Conservation (phyloP, 2,797 vertebrate genomes). For the Psittacula echo region DNA sequence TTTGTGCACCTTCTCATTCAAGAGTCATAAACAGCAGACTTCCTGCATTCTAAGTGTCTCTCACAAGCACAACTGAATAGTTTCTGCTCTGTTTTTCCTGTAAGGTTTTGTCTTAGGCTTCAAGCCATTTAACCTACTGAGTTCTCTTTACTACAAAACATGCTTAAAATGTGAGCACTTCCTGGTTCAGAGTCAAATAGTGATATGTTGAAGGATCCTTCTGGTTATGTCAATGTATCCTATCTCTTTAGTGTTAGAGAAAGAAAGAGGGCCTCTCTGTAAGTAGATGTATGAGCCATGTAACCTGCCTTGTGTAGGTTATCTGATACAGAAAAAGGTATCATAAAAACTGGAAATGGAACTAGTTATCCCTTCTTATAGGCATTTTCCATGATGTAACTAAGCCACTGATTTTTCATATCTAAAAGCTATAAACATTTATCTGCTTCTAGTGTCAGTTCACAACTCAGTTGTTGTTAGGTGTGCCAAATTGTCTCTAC, state of each 20-base stretch:
- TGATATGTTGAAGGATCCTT: background rate
- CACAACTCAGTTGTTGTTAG: background rate
- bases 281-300: background rate
- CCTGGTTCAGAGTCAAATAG: background rate
- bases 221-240: background rate
- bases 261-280: background rate
- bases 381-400: background rate
- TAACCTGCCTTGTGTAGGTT: background rate
- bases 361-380: background rate
- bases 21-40: background rate
- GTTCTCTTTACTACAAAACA: background rate
- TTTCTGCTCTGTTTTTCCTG: background rate
- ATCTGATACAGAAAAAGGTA: background rate
- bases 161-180: background rate
- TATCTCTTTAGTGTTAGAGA: background rate
- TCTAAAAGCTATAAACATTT: background rate
- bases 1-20: background rate
- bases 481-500: background rate
- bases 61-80: background rate
- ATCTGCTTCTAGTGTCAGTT: background rate
- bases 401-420: background rate
- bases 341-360: background rate
- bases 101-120: background rate
- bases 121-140: background rate
- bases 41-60: background rate